Evolutionary conservation across 2,888 invertebrate species (phyloP), one percentile per base, ranked within the genome.

Genomic region (Pseudococcus viburni): DNA sequence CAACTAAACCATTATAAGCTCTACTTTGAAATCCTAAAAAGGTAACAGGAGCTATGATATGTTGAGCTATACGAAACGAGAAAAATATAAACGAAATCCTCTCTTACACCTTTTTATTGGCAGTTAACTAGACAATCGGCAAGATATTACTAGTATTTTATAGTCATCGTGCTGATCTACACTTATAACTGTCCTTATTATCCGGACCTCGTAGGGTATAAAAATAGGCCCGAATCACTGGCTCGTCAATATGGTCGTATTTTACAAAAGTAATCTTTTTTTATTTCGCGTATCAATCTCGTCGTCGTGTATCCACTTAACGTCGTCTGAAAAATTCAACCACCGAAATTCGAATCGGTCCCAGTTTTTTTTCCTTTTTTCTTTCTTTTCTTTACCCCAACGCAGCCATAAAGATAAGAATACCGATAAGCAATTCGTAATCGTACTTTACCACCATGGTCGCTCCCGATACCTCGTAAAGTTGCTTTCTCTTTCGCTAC

Each of bases 401-500:
- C 26, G 11, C 12, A 73, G 26, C 68, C 68, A 33, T 73, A 73
- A 73, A 73, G 68, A 73, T 73, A 26, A 73, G 26, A 73, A 73
- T 26, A 33, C 68, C 68, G 68, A 73, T 73, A 73, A 73, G 68
- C 68, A 73, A 73, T 73, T 73, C 68, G 59, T 59, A 59, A 59
- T 59, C 59, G 59, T n/a, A 59, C n/a, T 59, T 59, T 19, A 33
- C 26, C 26, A 33, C 26, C 3, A 1, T 33, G 26, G 26, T 33
- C 19, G 19, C 59, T 59, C 68, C 0, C 11, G n/a, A 59, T 8
- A 19, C 51, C 17, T 51, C 26, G 26, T 33, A 33, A 33, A 33
- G 55, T 19, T 59, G 19, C 59, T 19, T 59, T 59, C 59, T 59
- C 19, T 8, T 59, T 59, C 59, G 59, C 59, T 19, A 59, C 15